These are phyloP conservation scores for Ceratosolen solmsi DNA, from an alignment of 1,140 invertebrate genomes.

Conservation along the genomic window DNA sequence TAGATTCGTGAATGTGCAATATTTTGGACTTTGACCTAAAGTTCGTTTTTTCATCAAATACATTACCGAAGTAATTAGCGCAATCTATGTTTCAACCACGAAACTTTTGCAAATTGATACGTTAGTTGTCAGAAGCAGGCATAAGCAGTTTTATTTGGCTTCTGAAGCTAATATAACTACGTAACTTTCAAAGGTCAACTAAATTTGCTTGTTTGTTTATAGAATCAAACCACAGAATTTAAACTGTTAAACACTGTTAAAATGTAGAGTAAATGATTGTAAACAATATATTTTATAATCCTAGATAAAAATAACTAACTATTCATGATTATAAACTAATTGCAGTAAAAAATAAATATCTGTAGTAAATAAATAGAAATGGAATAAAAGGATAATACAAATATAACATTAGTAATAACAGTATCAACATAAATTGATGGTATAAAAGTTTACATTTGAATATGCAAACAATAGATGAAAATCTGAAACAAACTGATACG, in stretches of 20 bases:
- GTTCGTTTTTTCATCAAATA: constrained; percentile 7
- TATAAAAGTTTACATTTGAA: too few species aligned
- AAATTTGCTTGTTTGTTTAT: neutral
- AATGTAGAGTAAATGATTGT: too few species aligned
- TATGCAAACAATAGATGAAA: too few species aligned
- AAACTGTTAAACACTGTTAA: neutral
- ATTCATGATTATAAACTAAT: too few species aligned
- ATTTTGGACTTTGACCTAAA: constrained; percentile 35
- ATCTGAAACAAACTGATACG: too few species aligned
- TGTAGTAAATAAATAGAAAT: too few species aligned
- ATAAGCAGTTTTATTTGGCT: neutral
- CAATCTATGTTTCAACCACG: neutral
- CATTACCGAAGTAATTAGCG: neutral
- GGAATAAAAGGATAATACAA: too few species aligned
- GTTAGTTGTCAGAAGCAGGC: neutral
- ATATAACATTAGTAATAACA: too few species aligned
- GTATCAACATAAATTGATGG: too few species aligned
- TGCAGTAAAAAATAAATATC: too few species aligned
- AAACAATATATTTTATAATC: too few species aligned
- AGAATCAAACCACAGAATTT: neutral
- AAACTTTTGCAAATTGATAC: constrained; percentile 2
- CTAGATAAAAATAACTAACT: too few species aligned
- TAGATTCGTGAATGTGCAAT: neutral
- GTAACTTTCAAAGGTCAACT: neutral
- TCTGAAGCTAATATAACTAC: neutral